These are phyloP conservation scores for Camponotus vicinus DNA, from an alignment of 1,140 invertebrate species.

Conservation along the genomic window DNA sequence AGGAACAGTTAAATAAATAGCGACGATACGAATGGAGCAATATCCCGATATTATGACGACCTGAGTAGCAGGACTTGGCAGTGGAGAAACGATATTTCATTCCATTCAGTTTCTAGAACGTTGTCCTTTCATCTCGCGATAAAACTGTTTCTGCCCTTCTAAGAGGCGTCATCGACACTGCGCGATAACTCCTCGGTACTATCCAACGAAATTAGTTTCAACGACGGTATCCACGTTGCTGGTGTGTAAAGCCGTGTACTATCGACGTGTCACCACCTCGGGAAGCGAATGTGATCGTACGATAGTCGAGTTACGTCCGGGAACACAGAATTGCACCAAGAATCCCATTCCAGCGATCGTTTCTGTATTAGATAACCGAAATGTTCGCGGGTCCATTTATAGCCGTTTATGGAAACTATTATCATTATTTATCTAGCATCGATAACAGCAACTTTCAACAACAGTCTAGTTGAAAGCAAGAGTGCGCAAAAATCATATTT, in stretches of 20 bases:
- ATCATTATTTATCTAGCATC: background rate
- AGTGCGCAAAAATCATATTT: background rate
- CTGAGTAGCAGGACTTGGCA: slow-evolving; percentile 38
- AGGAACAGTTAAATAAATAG: slow-evolving; percentile 56
- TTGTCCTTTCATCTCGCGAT: slow-evolving; percentile 61
- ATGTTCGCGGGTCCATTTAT: slow-evolving; percentile 31
- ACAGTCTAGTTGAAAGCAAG: background rate
- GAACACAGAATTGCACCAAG: slow-evolving; percentile 33
- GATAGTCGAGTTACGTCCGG: slow-evolving; percentile 66
- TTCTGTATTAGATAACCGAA: slow-evolving; percentile 49
- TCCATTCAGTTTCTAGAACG: slow-evolving; percentile 9
- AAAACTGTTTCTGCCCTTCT: slow-evolving; percentile 70
- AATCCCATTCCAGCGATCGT: slow-evolving; percentile 42
- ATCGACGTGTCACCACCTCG: slow-evolving; percentile 58
- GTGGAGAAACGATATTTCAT: slow-evolving; percentile 64
- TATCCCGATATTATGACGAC: slow-evolving; percentile 28
- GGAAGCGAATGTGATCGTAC: slow-evolving; percentile 62
- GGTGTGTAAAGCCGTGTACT: slow-evolving; percentile 66
- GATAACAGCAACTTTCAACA: background rate
- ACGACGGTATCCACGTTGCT: slow-evolving; percentile 21
- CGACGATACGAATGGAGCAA: slow-evolving; percentile 20
- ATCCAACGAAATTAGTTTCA: slow-evolving; percentile 71
- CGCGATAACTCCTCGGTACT: slow-evolving; percentile 62
- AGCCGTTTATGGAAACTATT: slow-evolving; percentile 16
- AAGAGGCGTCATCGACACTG: slow-evolving; percentile 45